A percentile compares a stretch with the other conserved stretches of the same genome.
Evolutionary conservation across 2,888 invertebrate genomes (phyloP).

Genomic region (Cepaea hortensis): DNA sequence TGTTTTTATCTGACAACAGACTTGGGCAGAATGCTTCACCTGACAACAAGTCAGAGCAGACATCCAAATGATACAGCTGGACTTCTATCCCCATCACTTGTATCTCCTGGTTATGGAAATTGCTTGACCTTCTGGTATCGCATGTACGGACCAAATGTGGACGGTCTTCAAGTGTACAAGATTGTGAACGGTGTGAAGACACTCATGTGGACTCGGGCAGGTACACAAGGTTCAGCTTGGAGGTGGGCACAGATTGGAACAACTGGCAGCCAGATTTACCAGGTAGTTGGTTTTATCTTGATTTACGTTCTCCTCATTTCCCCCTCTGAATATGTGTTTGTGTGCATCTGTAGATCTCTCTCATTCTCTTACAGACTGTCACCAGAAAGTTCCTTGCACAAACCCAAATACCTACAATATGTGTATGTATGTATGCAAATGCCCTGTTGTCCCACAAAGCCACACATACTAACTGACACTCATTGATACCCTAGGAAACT

Average conservation of each 20-base stretch:
- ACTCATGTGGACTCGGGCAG: conserved; percentile 63
- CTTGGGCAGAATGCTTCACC: conserved; percentile 33
- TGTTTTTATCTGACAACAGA: conserved; percentile 14
- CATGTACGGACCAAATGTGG: conserved; percentile 70
- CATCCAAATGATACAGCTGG: conserved; percentile 65
- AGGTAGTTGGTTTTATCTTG: conserved; percentile 40
- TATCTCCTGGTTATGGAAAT: conserved; percentile 53
- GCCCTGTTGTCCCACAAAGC: no score
- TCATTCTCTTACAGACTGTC: no score
- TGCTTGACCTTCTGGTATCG: conserved; percentile 72
- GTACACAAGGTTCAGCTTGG: conserved; percentile 67
- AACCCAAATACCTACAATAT: no score
- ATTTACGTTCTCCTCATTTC: no score
- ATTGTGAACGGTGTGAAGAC: conserved; percentile 45
- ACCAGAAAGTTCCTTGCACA: no score
- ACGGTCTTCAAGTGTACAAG: conserved; percentile 67
- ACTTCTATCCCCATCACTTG: conserved; percentile 58
- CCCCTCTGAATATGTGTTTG: no score
- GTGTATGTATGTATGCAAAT: no score
- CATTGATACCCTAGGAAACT: no score
- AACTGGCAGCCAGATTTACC: conserved; percentile 36
- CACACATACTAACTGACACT: no score
- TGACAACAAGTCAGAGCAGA: conserved; percentile 52
- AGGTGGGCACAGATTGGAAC: conserved; percentile 59
- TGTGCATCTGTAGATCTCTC: no score